A percentile compares a stretch with the other conserved stretches of the same genome.
Conservation (phyloP, 2,888 invertebrate genomes). For the Tinea pellionella region DNA sequence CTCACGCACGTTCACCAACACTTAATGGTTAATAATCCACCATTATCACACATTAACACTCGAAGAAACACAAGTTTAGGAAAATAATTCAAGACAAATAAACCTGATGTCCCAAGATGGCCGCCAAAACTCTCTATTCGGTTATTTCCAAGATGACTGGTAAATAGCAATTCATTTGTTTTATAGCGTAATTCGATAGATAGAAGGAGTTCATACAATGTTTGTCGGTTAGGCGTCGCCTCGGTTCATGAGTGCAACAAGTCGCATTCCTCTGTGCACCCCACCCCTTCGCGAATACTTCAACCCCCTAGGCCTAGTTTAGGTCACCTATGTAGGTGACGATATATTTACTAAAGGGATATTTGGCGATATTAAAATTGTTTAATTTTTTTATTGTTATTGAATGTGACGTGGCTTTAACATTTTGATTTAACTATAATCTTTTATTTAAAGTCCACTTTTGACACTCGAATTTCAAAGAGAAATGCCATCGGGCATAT, state of each 20-base stretch:
- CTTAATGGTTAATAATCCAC: too few relatives aligned
- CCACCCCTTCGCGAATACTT: conserved; percentile 15
- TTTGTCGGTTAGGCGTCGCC: conserved; percentile 17
- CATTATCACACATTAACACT: too few relatives aligned
- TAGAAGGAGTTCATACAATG: neutral
- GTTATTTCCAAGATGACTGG: too few relatives aligned
- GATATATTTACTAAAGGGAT: neutral
- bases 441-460: neutral
- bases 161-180: too few relatives aligned
- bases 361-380: neutral
- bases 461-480: neutral
- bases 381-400: neutral
- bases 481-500: neutral
- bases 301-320: conserved; percentile 24
- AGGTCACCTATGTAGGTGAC: neutral
- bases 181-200: too few relatives aligned
- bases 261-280: conserved; percentile 18
- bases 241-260: conserved; percentile 58
- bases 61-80: too few relatives aligned
- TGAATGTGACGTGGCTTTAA: neutral
- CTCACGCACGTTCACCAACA: too few relatives aligned
- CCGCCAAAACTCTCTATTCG: too few relatives aligned
- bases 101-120: too few relatives aligned
- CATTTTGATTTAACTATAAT: neutral
- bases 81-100: too few relatives aligned